Base-by-base conservation (phyloP, 2,113 vertebrate genomes). In the Pelusios castaneus region DNA sequence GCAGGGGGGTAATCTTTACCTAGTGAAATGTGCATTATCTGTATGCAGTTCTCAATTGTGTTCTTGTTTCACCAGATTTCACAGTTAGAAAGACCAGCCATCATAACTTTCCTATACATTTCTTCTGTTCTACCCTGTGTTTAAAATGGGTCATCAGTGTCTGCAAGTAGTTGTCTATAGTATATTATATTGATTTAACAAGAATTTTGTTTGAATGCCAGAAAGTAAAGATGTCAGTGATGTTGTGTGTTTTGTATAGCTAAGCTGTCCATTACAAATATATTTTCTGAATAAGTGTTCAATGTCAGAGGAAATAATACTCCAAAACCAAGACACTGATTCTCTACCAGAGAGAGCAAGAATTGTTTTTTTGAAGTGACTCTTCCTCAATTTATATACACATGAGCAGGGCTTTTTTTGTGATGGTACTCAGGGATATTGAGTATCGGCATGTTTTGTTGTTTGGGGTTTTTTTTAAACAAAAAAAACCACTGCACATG, bases 11-110 rank as follows among this genome's bases (percentile, higher is more conserved):
- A 63, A 94, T 2, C 22, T 21, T 27, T 88, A n/a, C 47, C 22
- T 85, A 82, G 47, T 1, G 60, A 76, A 92, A 86, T 3, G 31
- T n/a, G 12, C 38, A 7, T 3, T 79, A 14, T 45, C 77, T 94
- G 10, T 85, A 86, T 80, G 80, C 4, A 81, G 55, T 83, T 93
- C 56, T 16, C 4, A 41, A 13, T 5, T 54, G 5, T 0, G 34
- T 80, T 90, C 60, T 87, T 89, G 4, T 89, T 96, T 93, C 47
- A 43, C 41, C 76, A 25, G 34, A 10, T 52, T 87, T 92, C 91
- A 88, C 47, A 22, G 2, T 38, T 27, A 82, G 52, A 78, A 93
- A 84, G 92, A 82, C 80, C 5, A 70, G 58, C 29, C n/a, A 43
- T 88, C 4, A 25, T 80, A 10, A 19, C 55, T 94, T 0, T 80